Conservation (phyloP, 2,113 vertebrate species). For the Phodopus roborovskii region DNA sequence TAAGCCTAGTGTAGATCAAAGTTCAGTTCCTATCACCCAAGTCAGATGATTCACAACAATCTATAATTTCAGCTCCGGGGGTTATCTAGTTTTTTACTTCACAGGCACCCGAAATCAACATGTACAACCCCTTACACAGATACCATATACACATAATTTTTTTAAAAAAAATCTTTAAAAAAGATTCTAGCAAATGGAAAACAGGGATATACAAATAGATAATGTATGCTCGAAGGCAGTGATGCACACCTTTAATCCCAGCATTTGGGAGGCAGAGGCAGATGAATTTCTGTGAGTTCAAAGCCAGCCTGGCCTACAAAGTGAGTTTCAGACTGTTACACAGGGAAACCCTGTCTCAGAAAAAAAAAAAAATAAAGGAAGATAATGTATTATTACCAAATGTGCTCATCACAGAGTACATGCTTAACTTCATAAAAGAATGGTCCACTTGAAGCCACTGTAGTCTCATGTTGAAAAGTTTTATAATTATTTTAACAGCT, state of each 20-base stretch:
- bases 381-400: background rate
- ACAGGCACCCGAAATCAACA: background rate
- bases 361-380: too few species aligned
- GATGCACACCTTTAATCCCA: too few species aligned
- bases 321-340: too few species aligned
- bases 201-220: background rate
- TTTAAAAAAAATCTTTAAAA: background rate
- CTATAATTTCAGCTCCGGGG: background rate
- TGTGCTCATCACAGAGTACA: background rate
- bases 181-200: constrained; percentile 11
- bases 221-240: background rate
- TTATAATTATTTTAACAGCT: background rate
- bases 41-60: background rate
- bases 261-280: too few species aligned
- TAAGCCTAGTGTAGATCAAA: background rate
- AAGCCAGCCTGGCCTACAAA: too few species aligned
- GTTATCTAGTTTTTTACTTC: background rate
- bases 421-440: background rate
- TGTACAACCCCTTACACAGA: background rate
- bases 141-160: background rate
- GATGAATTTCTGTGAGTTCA: too few species aligned
- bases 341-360: too few species aligned
- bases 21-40: background rate
- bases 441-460: background rate
- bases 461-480: background rate